Conservation (phyloP, 2,888 invertebrate species). For the Pseudoips prasinana region DNA sequence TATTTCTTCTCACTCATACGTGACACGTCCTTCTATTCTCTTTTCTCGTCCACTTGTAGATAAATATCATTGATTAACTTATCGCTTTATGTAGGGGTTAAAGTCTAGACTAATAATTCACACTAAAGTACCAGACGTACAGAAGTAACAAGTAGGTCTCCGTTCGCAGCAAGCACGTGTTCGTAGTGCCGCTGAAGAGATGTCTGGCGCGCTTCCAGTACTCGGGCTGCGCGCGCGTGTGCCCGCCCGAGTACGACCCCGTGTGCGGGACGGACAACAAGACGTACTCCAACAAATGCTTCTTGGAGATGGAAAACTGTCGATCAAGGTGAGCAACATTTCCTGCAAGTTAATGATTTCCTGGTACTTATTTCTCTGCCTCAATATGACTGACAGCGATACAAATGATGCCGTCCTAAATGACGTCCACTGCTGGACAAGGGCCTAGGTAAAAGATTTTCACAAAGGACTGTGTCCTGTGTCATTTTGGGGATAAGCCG, state of each 20-base stretch:
- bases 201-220: constrained; percentile 93
- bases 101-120: no score
- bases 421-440: no score
- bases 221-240: constrained; percentile 92
- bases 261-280: constrained; percentile 96
- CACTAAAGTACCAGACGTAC: constrained; percentile 22
- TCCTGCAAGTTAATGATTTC: constrained; percentile 5
- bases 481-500: no score
- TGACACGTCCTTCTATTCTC: no score
- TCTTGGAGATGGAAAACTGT: constrained; percentile 95
- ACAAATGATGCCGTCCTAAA: no score
- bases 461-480: no score
- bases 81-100: no score
- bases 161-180: constrained; percentile 90
- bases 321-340: constrained; percentile 83
- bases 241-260: constrained; percentile 93
- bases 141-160: constrained; percentile 20
- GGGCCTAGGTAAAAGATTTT: no score
- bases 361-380: constrained; percentile 17
- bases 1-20: no score
- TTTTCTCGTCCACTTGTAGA: no score
- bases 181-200: constrained; percentile 93
- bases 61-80: no score
- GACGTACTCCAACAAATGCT: constrained; percentile 96
- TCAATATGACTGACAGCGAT: no score